phyloP scores from a whole-genome alignment of 1,140 invertebrate genomes.

The Bombus waltoni region DNA sequence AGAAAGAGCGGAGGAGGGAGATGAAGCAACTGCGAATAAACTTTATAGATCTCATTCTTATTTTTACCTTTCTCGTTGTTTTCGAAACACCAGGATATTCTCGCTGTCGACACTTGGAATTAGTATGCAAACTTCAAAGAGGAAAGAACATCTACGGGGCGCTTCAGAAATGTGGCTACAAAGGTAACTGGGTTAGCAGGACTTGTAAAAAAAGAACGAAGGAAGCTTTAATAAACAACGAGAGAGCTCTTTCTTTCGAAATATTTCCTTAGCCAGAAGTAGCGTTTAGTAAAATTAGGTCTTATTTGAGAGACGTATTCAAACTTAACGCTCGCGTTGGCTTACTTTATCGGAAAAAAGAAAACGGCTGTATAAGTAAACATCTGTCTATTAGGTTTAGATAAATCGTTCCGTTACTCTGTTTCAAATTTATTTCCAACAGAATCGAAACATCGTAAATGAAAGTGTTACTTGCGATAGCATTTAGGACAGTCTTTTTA shows the following conservation, averaged over 20 bases:
- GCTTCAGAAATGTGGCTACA: background rate
- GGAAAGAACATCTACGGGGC: background rate
- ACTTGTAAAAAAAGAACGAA: background rate
- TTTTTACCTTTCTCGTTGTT: background rate
- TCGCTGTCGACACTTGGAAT: background rate
- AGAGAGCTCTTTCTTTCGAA: background rate
- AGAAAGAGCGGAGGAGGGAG: background rate
- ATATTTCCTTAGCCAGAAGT: background rate
- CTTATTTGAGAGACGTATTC: background rate
- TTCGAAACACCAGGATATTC: background rate
- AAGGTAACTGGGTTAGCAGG: background rate
- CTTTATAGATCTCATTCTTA: background rate
- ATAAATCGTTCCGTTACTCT: background rate
- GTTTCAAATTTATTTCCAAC: no score
- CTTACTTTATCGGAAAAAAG: no score
- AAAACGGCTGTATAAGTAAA: no score
- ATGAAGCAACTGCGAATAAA: background rate
- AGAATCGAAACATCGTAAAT: background rate
- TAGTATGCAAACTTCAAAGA: background rate
- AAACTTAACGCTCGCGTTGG: background rate
- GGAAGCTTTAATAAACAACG: slow-evolving; percentile 1
- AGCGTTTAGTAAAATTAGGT: background rate
- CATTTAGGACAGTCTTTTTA: no score
- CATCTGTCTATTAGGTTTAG: background rate
- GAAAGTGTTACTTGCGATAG: background rate